A percentile compares a stretch with the other conserved stretches of the same genome.
phyloP scores from a whole-genome alignment of 2,113 vertebrate genomes.

The Pseudonaja textilis region DNA sequence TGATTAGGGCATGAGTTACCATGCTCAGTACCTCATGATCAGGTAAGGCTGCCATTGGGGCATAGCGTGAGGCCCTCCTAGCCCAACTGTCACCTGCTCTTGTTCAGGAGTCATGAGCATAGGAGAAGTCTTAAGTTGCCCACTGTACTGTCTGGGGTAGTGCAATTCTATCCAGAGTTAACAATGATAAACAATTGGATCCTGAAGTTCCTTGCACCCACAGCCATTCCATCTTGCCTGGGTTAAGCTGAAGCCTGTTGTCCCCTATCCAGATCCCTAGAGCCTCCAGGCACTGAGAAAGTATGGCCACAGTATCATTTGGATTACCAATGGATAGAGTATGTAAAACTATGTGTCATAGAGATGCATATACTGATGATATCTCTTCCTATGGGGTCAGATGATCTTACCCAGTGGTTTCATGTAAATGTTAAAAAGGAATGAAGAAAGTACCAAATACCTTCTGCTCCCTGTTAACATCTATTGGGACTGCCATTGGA shows the following conservation, averaged over 20 bases:
- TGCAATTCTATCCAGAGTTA: neutral
- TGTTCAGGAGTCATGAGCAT: neutral
- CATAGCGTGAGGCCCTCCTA: neutral
- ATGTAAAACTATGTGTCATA: neutral
- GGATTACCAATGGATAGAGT: neutral
- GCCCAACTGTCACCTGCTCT: neutral
- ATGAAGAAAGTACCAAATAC: neutral
- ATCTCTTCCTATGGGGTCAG: neutral
- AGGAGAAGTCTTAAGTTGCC: neutral
- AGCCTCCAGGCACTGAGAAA: neutral
- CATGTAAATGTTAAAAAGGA: neutral
- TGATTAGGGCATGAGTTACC: neutral
- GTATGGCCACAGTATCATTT: neutral
- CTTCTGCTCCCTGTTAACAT: neutral
- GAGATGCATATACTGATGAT: neutral
- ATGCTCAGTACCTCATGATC: neutral
- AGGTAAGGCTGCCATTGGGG: neutral
- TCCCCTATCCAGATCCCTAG: neutral
- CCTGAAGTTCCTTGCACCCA: neutral
- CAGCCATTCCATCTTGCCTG: neutral
- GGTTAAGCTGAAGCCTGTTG: neutral
- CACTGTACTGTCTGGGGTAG: neutral
- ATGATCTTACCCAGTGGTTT: neutral
- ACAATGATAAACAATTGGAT: neutral
- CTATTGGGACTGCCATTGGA: neutral